These are phyloP conservation scores for Hipposideros larvatus DNA, from an alignment of 2,797 vertebrate species.

Conservation along the genomic window DNA sequence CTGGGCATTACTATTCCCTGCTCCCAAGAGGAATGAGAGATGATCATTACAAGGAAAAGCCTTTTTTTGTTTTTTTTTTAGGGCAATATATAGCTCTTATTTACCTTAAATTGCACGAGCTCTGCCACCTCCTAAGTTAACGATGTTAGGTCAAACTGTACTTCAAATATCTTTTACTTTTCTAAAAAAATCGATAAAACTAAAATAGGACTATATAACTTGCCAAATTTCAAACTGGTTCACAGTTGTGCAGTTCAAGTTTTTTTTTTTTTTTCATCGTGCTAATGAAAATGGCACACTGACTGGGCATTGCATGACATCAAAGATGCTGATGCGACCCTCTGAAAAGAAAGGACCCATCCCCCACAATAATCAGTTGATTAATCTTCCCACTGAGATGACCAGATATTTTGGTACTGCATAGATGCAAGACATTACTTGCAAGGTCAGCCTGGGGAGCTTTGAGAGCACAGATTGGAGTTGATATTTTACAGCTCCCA, in stretches of 20 bases:
- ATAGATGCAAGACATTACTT: not conserved
- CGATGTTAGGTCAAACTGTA: not conserved
- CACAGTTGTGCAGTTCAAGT: not conserved
- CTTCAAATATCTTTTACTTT: constrained; percentile 23
- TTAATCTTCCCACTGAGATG: not conserved
- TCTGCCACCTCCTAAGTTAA: not conserved
- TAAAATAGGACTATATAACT: not conserved
- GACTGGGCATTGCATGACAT: not conserved
- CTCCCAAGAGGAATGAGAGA: not conserved
- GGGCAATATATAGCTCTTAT: not conserved
- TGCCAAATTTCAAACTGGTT: constrained; percentile 61
- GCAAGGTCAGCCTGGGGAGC: not conserved
- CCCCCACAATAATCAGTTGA: not conserved
- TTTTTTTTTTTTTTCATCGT: not conserved
- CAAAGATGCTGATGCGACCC: not conserved
- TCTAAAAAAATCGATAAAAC: not conserved
- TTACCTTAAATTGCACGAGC: constrained; percentile 24
- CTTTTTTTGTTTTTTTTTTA: not conserved
- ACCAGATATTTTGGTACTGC: constrained; percentile 15
- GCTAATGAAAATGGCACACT: constrained; percentile 49
- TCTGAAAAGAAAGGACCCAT: not conserved
- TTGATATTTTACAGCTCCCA: constrained; percentile 10
- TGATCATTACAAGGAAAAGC: not conserved
- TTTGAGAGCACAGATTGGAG: constrained; percentile 15
- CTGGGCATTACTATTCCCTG: not conserved